These are phyloP conservation scores for Scrobipalpa atriplicella DNA, from an alignment of 2,888 invertebrate species.

Conservation along the genomic window DNA sequence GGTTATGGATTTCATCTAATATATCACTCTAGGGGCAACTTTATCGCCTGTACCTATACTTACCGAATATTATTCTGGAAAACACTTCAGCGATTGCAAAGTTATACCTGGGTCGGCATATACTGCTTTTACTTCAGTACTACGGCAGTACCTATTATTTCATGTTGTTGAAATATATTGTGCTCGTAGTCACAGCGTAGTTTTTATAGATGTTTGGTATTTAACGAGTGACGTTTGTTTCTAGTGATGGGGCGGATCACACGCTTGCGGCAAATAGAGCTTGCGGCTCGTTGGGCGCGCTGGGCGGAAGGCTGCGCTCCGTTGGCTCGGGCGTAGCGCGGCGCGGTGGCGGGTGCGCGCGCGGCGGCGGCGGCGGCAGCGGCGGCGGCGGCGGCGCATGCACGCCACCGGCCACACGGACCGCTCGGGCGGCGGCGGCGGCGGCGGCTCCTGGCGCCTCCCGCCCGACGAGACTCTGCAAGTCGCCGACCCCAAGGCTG, in stretches of 20 bases:
- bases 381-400: too few species aligned
- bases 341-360: constrained; percentile 85
- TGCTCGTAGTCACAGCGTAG: too few species aligned
- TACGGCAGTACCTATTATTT: too few species aligned
- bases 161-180: too few species aligned
- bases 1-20: constrained; percentile 17
- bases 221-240: constrained; percentile 28
- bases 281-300: constrained; percentile 28
- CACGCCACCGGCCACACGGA: constrained; percentile 95
- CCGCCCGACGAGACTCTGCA: constrained; percentile 96
- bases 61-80: neutral
- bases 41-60: neutral
- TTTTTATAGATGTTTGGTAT: neutral
- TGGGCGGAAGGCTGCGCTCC: constrained; percentile 35
- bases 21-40: neutral
- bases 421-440: constrained; percentile 87
- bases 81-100: neutral
- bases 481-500: constrained; percentile 92
- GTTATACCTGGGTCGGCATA: neutral
- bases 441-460: constrained; percentile 91
- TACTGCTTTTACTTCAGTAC: neutral
- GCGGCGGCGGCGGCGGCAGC: too few species aligned
- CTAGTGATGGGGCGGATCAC: constrained; percentile 62
- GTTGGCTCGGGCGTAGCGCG: constrained; percentile 65
- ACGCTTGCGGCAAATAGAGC: constrained; percentile 48